Evolutionary conservation across 2,888 invertebrate genomes (phyloP), one percentile per base, ranked within the genome.

Genomic region (Tenthredo mesomela): DNA sequence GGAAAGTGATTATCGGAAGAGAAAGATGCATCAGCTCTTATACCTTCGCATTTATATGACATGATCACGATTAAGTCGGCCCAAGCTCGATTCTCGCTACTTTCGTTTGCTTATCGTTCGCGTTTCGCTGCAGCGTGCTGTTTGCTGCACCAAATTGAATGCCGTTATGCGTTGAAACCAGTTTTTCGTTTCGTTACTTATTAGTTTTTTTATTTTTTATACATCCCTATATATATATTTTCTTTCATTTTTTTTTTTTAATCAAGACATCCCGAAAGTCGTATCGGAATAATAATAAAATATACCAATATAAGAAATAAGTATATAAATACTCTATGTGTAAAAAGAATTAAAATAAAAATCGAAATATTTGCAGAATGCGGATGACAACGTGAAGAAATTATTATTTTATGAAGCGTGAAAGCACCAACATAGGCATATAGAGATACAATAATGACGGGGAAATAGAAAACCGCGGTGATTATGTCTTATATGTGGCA

Each of bases 241-340:
- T n/a, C n/a, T n/a, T n/a, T n/a, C n/a, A 80, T 82, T 84, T 87
- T 85, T 84, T 87, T 87, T 86, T 73, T 71, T 84, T 73, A 84
- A 87, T 86, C 88, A 84, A 87, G 86, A 87, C 40, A 73, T 40
- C 40, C 33, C 87, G 85, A 88, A 86, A 87, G 86, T 86, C 2
- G 50, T 50, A 50, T 18, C 6, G 50, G 50, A 5, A 54, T 54
- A 54, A 37, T 37, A 7, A 54, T 54, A 54, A 10, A 54, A n/a
- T 54, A 54, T n/a, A 1, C n/a, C 54, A 54, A 54, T 47, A 15
- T 54, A 54, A n/a, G n/a, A 7, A 3, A 54, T 54, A 7, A 54
- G 54, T 54, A n/a, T 54, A 54, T 15, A 18, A n/a, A 54, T 7
- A 7, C 6, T 54, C n/a, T 1, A n/a, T 7, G n/a, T 7, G n/a